Conservation (phyloP, 2,797 vertebrate species). For the Scomberomorus guttatus region DNA sequence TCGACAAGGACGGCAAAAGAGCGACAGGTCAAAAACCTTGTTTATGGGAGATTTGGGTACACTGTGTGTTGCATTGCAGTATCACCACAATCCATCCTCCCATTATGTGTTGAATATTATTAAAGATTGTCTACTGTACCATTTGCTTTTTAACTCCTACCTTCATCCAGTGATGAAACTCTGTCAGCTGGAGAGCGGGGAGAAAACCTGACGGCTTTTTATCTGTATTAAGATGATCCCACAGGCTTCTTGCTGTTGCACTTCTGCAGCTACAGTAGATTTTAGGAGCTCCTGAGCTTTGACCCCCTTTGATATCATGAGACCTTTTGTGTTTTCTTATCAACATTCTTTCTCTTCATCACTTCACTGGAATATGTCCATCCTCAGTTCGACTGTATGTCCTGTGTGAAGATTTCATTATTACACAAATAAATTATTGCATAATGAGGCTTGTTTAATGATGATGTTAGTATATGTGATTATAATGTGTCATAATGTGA, state of each 20-base stretch:
- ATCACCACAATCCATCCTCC: background rate
- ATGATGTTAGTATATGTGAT: background rate
- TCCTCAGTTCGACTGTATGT: background rate
- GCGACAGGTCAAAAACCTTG: constrained; percentile 74
- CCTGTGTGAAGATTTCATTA: background rate
- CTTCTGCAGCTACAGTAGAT: background rate
- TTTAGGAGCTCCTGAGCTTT: constrained; percentile 17
- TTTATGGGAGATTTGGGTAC: constrained; percentile 51
- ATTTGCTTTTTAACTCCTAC: background rate
- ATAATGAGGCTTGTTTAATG: background rate
- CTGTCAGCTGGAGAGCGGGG: background rate
- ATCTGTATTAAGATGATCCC: background rate
- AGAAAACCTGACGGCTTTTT: background rate
- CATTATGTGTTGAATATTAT: too few relatives aligned
- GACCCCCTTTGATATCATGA: constrained; percentile 31
- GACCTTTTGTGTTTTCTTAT: constrained; percentile 15
- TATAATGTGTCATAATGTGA: background rate
- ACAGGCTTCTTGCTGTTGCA: background rate
- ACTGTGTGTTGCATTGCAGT: background rate
- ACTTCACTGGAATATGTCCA: background rate
- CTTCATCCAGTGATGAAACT: background rate
- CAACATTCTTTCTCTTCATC: constrained; percentile 4
- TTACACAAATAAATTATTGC: background rate
- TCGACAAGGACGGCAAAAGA: constrained; percentile 72
- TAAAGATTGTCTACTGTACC: background rate